These are phyloP conservation scores for Gymnodraco acuticeps DNA, from an alignment of 2,797 vertebrate species.

Conservation along the genomic window DNA sequence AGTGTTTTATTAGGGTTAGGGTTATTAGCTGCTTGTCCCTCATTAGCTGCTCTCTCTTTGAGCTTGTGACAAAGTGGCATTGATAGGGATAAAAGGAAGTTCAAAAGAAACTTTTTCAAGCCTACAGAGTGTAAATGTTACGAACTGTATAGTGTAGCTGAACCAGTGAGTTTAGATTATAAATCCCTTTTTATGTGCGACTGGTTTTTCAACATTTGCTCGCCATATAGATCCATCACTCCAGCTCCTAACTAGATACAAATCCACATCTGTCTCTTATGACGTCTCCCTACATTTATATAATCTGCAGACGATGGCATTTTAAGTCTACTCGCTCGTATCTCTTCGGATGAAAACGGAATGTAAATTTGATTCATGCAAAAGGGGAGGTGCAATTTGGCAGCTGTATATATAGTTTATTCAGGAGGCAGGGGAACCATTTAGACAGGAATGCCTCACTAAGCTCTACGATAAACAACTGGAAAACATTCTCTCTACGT, in stretches of 20 bases:
- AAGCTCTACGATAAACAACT: constrained; percentile 43
- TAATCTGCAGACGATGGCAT: background rate
- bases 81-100: constrained; percentile 4
- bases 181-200: constrained; percentile 12
- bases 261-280: constrained; percentile 9
- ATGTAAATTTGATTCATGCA: constrained; percentile 15
- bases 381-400: constrained; percentile 23
- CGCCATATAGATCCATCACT: constrained; percentile 31
- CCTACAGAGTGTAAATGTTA: constrained; percentile 14
- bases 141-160: constrained; percentile 21
- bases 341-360: constrained; percentile 1
- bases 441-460: constrained; percentile 14
- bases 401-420: constrained; percentile 35
- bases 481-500: background rate
- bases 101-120: constrained; percentile 16
- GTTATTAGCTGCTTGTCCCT: constrained; percentile 3
- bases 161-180: constrained; percentile 1
- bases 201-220: constrained; percentile 30
- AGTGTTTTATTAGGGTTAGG: background rate
- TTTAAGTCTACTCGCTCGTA: background rate
- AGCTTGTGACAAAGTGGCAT: constrained; percentile 11
- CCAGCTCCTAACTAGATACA: constrained; percentile 23
- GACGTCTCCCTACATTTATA: background rate
- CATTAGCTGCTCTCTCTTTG: constrained; percentile 5
- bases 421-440: constrained; percentile 27